Evolutionary conservation across 1,140 invertebrate species (phyloP).

Genomic region (Eubasilissa regina): DNA sequence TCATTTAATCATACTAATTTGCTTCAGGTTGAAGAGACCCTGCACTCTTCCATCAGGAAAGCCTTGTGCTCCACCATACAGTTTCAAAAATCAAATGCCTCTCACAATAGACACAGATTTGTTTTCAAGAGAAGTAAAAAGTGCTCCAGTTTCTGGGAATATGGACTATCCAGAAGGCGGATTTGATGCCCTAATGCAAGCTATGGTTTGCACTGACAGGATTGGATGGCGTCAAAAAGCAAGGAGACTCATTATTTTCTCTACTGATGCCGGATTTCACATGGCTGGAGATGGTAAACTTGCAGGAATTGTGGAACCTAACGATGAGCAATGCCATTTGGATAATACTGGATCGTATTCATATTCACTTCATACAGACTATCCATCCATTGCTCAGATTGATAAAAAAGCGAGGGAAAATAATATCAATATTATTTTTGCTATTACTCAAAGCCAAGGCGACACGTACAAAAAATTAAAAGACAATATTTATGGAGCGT

Average conservation of each 20-base stretch:
- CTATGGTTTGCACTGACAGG: constrained; percentile 75
- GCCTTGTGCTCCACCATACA: constrained; percentile 87
- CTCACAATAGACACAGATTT: constrained; percentile 80
- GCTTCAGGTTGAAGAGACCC: constrained; percentile 76
- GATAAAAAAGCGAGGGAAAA: constrained; percentile 80
- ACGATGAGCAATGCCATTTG: constrained; percentile 88
- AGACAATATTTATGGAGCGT: constrained; percentile 76
- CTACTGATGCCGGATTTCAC: constrained; percentile 77
- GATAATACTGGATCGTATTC: constrained; percentile 78
- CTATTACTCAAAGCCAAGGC: constrained; percentile 79
- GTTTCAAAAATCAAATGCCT: constrained; percentile 88
- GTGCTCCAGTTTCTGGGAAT: constrained; percentile 77
- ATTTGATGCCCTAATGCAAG: constrained; percentile 87
- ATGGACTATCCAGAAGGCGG: constrained; percentile 84
- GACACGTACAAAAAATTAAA: constrained; percentile 79
- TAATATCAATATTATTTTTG: constrained; percentile 89
- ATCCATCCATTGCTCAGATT: constrained; percentile 79
- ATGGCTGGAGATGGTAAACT: constrained; percentile 80
- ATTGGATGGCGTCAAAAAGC: constrained; percentile 78
- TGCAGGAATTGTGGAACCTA: constrained; percentile 88
- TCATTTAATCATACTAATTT: constrained; percentile 45
- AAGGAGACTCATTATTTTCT: constrained; percentile 76
- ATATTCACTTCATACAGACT: constrained; percentile 77
- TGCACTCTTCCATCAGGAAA: constrained; percentile 70
- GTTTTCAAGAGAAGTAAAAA: constrained; percentile 75